Base-by-base conservation (phyloP, 2,888 invertebrate species). In the Parnassius apollo region DNA sequence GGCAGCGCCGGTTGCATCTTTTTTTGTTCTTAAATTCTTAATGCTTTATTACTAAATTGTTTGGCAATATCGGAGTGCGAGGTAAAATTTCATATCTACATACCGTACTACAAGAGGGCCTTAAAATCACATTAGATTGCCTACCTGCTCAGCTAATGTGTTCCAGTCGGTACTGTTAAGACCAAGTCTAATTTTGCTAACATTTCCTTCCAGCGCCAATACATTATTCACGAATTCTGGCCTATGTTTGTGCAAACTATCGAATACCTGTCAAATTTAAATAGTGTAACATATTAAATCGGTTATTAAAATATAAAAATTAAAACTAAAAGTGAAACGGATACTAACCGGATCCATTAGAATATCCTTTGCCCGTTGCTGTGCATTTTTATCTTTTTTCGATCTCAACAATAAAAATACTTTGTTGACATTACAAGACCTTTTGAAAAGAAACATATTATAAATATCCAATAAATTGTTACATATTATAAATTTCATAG, bases 371-470 rank as follows among this genome's bases (percentile, higher is more conserved):
- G 75, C 45, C 35, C 77, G 69, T 0, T 76, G 68, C 35, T 69
- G 53, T 2, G 67, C 52, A 0, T 68, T 55, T 44, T 67, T 71
- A 0, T 68, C 72, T 51, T 74, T 76, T 59, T 74, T 77, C 0
- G 68, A 60, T 10, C 77, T 64, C 10, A 77, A 2, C n/a, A 77
- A 57, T 0, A 77, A n/a, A 59, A 64, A 77, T 1, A 76, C 55
- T 55, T 70, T 76, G 7, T 67, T 68, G 0, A 77, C 13, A 8
- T 73, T 63, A 25, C 71, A 73, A 0, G 71, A 67, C 53, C 76
- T 76, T 25, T 25, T 25, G 25, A 25, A 25, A 25, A 25, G 25
- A 25, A 25, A 25, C 25, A 25, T 2, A 25, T 2, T 25, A 25
- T 25, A 7, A 25, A 25, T 25, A 25, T 25, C 2, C 25, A 25